Evolutionary conservation across 1,140 invertebrate species (phyloP).

Genomic region (Macrostomum lignano): DNA sequence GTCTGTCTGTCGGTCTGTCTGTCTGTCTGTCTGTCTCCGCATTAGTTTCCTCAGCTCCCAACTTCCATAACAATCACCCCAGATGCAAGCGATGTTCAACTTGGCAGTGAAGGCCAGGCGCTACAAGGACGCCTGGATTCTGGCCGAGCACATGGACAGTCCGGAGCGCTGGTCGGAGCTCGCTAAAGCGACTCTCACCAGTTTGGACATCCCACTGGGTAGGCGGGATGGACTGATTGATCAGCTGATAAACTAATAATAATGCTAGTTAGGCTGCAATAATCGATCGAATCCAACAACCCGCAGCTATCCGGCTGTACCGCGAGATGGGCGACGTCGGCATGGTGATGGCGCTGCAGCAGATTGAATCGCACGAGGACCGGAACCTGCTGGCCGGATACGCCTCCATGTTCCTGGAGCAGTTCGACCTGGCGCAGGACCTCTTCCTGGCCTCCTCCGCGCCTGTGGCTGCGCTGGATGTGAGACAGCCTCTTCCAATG

Average conservation of each 20-base stretch:
- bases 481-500: conserved; percentile 11
- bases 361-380: conserved; percentile 50
- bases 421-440: conserved; percentile 52
- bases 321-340: conserved; percentile 53
- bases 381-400: conserved; percentile 45
- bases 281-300: conserved; percentile 1
- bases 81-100: no score
- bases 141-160: conserved; percentile 46
- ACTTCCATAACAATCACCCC: no score
- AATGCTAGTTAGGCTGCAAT: background rate
- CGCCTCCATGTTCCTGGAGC: conserved; percentile 42
- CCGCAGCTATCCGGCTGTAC: conserved; percentile 54
- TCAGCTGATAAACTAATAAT: background rate
- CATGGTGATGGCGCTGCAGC: conserved; percentile 59
- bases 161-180: conserved; percentile 44
- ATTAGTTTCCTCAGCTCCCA: no score
- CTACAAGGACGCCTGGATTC: conserved; percentile 52
- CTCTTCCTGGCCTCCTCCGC: conserved; percentile 34
- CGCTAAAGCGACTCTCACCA: conserved; percentile 46
- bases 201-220: conserved; percentile 60
- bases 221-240: conserved; percentile 8
- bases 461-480: conserved; percentile 44
- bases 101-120: background rate
- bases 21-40: no score
- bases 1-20: no score